Percentiles rank a stretch among this genome's conserved stretches.
Conservation (phyloP, 2,113 vertebrate genomes). For the Halichoerus grypus region DNA sequence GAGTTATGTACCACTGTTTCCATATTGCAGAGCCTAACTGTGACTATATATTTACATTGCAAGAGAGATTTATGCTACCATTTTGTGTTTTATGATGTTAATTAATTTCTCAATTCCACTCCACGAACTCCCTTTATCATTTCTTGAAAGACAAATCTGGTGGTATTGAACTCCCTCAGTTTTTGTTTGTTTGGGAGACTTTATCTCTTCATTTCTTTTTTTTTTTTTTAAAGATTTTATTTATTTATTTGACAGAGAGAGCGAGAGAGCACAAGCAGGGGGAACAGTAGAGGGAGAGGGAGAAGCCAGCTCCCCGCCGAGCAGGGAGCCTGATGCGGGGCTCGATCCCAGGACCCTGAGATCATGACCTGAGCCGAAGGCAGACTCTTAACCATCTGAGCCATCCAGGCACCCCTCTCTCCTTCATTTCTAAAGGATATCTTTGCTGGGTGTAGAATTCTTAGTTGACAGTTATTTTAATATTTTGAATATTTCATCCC, state of each 20-base stretch:
- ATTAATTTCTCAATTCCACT: neutral
- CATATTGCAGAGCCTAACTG: neutral
- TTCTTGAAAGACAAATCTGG: neutral
- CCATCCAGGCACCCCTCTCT: too few species aligned
- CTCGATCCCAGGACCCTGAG: too few species aligned
- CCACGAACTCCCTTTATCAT: neutral
- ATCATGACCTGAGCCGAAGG: too few species aligned
- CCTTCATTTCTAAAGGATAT: neutral
- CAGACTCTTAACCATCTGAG: too few species aligned
- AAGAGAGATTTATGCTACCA: neutral
- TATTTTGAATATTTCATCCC: neutral
- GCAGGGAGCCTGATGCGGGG: too few species aligned
- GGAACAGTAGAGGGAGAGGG: too few species aligned
- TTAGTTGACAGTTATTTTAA: neutral
- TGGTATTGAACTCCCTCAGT: neutral
- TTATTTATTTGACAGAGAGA: too few species aligned
- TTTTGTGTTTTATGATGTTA: neutral
- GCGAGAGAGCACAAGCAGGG: too few species aligned
- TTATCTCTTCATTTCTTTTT: neutral
- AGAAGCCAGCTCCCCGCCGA: too few species aligned
- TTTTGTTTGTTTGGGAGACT: neutral
- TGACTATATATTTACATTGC: neutral
- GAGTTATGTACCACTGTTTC: neutral
- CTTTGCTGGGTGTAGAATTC: neutral
- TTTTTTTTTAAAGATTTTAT: too few species aligned